Conservation (phyloP, 2,113 vertebrate genomes). For the Turdus rufiventris region DNA sequence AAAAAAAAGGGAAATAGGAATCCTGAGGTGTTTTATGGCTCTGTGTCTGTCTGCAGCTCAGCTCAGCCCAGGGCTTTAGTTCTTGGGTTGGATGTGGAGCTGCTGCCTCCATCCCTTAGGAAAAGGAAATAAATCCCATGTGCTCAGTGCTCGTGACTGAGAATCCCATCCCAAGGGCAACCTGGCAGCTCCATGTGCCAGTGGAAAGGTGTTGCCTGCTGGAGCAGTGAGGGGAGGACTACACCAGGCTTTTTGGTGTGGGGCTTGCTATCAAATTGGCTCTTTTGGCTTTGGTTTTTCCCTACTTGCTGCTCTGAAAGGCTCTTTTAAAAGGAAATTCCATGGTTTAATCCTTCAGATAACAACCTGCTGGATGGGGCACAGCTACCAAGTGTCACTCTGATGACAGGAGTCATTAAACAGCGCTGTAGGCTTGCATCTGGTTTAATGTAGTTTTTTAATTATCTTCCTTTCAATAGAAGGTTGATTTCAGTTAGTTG, state of each 20-base stretch:
- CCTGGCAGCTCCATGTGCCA: neutral
- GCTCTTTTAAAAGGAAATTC: neutral
- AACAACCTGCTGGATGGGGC: neutral
- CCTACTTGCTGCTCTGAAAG: neutral
- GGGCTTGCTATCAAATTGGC: neutral
- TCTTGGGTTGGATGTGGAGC: neutral
- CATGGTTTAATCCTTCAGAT: neutral
- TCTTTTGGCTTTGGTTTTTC: neutral
- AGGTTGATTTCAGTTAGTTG: neutral
- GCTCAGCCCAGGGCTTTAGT: accelerated
- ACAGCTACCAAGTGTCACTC: neutral
- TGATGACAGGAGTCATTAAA: neutral
- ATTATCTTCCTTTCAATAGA: neutral
- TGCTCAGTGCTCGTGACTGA: neutral
- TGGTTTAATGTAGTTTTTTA: neutral
- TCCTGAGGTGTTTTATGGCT: neutral
- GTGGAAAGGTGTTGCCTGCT: neutral
- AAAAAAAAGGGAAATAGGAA: neutral
- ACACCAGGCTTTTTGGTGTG: neutral
- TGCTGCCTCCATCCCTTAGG: neutral
- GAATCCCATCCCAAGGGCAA: neutral
- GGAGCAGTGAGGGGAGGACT: neutral
- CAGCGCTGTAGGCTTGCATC: neutral
- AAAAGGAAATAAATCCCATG: neutral
- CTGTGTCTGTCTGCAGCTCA: accelerated